Evolutionary conservation across 2,113 vertebrate genomes (phyloP).

Genomic region (Morone chrysops): DNA sequence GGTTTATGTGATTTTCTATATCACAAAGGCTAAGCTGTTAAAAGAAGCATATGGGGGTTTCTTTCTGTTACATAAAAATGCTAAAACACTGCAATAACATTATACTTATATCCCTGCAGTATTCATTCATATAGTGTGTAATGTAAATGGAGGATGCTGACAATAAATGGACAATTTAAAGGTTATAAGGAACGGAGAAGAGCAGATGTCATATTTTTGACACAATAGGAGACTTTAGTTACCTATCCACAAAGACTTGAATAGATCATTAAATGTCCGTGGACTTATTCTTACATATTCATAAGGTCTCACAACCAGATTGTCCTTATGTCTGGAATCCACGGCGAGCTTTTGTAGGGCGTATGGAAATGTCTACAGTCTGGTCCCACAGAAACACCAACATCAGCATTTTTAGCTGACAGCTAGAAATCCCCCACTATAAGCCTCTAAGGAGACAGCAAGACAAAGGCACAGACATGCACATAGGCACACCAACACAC

Average conservation of each 20-base stretch:
- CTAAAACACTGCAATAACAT: background rate
- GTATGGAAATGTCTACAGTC: conserved; percentile 64
- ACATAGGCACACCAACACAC: background rate
- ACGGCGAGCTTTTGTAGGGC: conserved; percentile 37
- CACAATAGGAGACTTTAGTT: background rate
- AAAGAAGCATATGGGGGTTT: background rate
- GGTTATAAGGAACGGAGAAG: background rate
- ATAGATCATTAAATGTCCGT: conserved; percentile 18
- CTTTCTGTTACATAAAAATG: background rate
- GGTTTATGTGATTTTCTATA: background rate
- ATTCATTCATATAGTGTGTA: background rate
- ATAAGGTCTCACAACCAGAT: conserved; percentile 51
- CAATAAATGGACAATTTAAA: background rate
- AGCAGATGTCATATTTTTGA: conserved; percentile 8
- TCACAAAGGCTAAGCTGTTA: background rate
- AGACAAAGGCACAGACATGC: conserved; percentile 60
- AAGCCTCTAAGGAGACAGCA: conserved; percentile 47
- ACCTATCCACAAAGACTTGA: conserved; percentile 7
- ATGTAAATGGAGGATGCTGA: background rate
- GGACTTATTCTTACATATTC: conserved; percentile 49
- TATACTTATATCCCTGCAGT: background rate
- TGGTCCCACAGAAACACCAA: conserved; percentile 57
- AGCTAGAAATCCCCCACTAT: conserved; percentile 59
- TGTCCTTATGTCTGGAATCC: conserved; percentile 65
- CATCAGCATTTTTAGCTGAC: conserved; percentile 73